Evolutionary conservation across 2,797 vertebrate species (phyloP).

Genomic region (Silurus aristotelis): DNA sequence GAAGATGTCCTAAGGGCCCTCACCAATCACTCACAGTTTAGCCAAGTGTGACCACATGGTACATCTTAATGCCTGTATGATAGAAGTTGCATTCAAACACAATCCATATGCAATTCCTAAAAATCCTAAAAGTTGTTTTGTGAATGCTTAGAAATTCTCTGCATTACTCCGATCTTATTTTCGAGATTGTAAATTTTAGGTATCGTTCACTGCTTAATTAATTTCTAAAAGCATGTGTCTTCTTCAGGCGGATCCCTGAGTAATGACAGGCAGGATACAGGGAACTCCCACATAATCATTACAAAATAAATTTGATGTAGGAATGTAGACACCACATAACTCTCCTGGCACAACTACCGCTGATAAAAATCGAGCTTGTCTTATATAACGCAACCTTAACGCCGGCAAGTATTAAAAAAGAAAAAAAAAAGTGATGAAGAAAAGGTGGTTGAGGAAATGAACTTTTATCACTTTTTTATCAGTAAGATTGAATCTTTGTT

Average conservation of each 20-base stretch:
- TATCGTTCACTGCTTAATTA: slow-evolving; percentile 47
- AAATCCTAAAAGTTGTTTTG: slow-evolving; percentile 10
- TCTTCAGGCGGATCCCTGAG: slow-evolving; percentile 54
- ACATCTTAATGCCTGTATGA: slow-evolving; percentile 40
- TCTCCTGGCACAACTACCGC: slow-evolving; percentile 20
- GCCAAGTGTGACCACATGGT: slow-evolving; percentile 36
- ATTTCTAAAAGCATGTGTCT: slow-evolving; percentile 54
- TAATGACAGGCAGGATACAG: slow-evolving; percentile 44
- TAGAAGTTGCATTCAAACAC: background rate
- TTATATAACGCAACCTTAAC: slow-evolving; percentile 30
- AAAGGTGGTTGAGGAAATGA: background rate
- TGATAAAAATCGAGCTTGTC: slow-evolving; percentile 23
- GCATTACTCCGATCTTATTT: background rate
- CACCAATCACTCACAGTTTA: slow-evolving; percentile 46
- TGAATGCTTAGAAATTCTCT: background rate
- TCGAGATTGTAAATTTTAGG: background rate
- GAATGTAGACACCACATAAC: slow-evolving; percentile 36
- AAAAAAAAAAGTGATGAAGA: background rate
- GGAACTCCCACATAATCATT: slow-evolving; percentile 56
- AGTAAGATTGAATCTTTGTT: slow-evolving; percentile 18
- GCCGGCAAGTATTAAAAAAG: background rate
- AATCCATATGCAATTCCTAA: slow-evolving; percentile 19
- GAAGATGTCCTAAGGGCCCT: slow-evolving; percentile 44
- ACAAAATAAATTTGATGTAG: slow-evolving; percentile 53
- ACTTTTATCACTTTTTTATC: slow-evolving; percentile 24